Percentiles rank a stretch among this genome's conserved stretches.
Evolutionary conservation across 2,797 vertebrate species (phyloP).

Genomic region (Argya squamiceps): DNA sequence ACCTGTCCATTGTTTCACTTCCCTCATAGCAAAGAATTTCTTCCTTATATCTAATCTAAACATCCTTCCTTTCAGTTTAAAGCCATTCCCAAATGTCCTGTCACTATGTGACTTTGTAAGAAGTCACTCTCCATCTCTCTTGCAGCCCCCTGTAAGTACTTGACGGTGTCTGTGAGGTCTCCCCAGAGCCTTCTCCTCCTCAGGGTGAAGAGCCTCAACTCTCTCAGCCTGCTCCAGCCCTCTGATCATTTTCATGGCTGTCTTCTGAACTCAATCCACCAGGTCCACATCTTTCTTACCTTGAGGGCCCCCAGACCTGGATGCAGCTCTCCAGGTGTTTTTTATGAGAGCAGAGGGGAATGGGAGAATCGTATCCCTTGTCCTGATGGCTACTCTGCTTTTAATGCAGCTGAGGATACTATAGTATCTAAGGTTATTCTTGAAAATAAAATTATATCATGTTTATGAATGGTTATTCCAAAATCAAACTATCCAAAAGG

Average conservation of each 20-base stretch:
- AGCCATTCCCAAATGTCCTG: background rate
- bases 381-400: background rate
- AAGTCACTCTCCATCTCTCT: background rate
- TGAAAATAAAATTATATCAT: background rate
- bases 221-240: background rate
- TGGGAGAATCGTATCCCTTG: background rate
- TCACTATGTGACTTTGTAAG: background rate
- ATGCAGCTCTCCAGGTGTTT: background rate
- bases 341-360: background rate
- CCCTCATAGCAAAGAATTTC: background rate
- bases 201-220: background rate
- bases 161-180: background rate
- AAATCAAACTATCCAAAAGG: background rate
- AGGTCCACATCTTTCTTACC: background rate
- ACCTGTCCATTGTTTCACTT: background rate
- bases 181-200: background rate
- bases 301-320: background rate
- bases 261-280: background rate
- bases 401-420: background rate
- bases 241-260: background rate
- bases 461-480: background rate
- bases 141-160: background rate
- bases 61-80: background rate
- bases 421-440: background rate
- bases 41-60: background rate